These are phyloP conservation scores for Corythaeola cristata DNA, from an alignment of 2,113 vertebrate genomes.

Conservation along the genomic window DNA sequence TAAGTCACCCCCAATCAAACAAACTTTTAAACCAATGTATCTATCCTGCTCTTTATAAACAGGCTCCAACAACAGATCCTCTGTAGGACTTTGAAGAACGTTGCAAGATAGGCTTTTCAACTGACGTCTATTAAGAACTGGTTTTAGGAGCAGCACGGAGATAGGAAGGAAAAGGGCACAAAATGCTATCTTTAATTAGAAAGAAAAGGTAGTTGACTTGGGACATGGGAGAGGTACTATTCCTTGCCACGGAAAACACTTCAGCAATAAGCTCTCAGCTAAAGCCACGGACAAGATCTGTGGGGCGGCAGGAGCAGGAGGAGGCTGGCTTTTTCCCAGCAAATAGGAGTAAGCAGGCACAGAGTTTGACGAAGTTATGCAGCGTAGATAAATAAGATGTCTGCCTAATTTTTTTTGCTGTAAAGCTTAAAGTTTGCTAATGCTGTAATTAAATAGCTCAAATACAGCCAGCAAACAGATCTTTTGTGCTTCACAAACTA, in stretches of 20 bases:
- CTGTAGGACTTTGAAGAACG: not conserved
- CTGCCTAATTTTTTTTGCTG: not conserved
- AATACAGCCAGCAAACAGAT: not conserved
- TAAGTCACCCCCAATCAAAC: not conserved
- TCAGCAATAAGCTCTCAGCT: not conserved
- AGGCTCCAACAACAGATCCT: not conserved
- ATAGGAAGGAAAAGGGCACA: not conserved
- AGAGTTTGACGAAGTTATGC: not conserved
- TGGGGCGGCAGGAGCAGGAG: not conserved
- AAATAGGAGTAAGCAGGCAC: not conserved
- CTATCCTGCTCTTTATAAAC: not conserved
- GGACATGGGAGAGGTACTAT: not conserved
- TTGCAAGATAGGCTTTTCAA: not conserved
- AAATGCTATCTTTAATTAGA: not conserved
- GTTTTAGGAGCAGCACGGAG: not conserved
- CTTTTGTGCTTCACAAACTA: not conserved
- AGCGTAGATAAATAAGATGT: not conserved
- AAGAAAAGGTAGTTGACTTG: not conserved
- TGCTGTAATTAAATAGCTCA: not conserved
- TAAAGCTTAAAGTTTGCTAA: not conserved
- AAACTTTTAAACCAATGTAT: not conserved
- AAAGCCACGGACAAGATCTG: not conserved
- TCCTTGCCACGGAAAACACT: not conserved
- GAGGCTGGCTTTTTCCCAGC: not conserved
- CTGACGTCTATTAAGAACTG: not conserved